Conservation (phyloP, 1,140 invertebrate species). For the Rhopalosiphum padi region DNA sequence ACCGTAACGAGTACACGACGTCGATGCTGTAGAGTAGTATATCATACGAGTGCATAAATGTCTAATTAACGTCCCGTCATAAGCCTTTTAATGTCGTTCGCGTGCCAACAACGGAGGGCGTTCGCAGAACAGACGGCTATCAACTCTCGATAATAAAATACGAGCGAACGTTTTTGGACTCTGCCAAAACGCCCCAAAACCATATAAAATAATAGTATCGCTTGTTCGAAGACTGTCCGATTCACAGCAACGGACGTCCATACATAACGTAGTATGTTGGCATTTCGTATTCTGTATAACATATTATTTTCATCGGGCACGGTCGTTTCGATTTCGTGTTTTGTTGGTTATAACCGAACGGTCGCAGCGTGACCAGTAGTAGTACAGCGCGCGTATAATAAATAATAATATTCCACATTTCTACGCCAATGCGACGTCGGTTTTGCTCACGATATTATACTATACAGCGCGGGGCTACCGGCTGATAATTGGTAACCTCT, state of each 20-base stretch:
- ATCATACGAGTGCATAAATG: not conserved
- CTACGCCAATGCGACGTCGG: not conserved
- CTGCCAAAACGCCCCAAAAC: not conserved
- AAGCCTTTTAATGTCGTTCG: not conserved
- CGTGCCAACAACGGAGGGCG: not conserved
- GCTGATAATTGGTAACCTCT: constrained; percentile 26
- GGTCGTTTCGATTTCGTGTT: not conserved
- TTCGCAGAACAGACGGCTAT: not conserved
- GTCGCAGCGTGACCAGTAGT: not conserved
- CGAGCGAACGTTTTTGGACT: not conserved
- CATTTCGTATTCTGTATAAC: not conserved
- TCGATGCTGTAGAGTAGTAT: not conserved
- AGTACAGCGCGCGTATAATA: not conserved
- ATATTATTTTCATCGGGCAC: not conserved
- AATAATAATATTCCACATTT: constrained; percentile 3
- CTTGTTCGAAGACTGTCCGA: not conserved
- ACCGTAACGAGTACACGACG: not conserved
- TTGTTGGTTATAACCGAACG: not conserved
- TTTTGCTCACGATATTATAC: not conserved
- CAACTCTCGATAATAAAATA: not conserved
- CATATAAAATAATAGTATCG: not conserved
- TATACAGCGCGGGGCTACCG: not conserved
- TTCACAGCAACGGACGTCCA: not conserved
- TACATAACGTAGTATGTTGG: not conserved
- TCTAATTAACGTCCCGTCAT: not conserved